Evolutionary conservation across 2,888 invertebrate species (phyloP).

Genomic region (Brenthis hecate): DNA sequence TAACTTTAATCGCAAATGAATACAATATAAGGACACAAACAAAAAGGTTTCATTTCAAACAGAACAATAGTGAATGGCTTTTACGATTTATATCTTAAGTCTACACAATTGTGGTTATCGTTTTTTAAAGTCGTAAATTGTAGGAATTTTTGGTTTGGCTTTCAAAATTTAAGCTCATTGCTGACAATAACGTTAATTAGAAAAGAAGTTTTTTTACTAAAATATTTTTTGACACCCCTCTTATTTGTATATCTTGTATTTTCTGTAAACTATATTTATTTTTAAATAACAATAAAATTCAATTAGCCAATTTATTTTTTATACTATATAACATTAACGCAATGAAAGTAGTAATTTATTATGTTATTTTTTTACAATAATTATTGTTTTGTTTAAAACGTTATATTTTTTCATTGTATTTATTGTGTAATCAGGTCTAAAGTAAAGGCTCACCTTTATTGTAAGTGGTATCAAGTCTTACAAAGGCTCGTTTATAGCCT

Average conservation of each 20-base stretch:
- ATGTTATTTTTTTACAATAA: too few species aligned
- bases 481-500: constrained; percentile 14
- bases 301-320: too few species aligned
- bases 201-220: background rate
- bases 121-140: constrained; percentile 12
- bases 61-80: constrained; percentile 35
- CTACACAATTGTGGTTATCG: constrained; percentile 19
- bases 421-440: constrained; percentile 2
- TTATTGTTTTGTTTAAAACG: too few species aligned
- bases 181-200: constrained; percentile 18
- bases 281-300: too few species aligned
- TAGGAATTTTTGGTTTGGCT: background rate
- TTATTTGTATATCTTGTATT: too few species aligned
- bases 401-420: background rate
- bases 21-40: constrained; percentile 19
- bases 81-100: constrained; percentile 32
- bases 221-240: background rate
- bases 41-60: constrained; percentile 26
- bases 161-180: constrained; percentile 13
- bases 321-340: too few species aligned
- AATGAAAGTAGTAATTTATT: too few species aligned
- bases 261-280: too few species aligned
- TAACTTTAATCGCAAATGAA: constrained; percentile 16
- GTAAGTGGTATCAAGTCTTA: constrained; percentile 11
- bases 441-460: background rate